Conservation (phyloP, 1,140 invertebrate genomes). For the Brachionus plicatilis region DNA sequence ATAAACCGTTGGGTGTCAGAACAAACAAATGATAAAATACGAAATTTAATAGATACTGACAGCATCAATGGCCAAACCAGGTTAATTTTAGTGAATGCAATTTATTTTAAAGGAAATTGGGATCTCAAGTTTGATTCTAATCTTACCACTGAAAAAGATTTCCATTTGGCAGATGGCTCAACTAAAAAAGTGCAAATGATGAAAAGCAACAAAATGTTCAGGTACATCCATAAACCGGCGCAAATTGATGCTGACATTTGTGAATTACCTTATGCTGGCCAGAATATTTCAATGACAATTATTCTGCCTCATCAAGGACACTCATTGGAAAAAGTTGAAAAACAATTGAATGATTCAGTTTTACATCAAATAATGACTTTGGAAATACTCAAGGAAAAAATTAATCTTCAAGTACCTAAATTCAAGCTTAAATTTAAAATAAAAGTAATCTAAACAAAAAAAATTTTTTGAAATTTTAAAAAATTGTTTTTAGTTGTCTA, state of each 20-base stretch:
- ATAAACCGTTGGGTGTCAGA: slow-evolving; percentile 67
- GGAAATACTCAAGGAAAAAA: slow-evolving; percentile 41
- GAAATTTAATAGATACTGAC: slow-evolving; percentile 58
- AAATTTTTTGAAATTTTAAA: too few relatives aligned
- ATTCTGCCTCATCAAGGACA: slow-evolving; percentile 61
- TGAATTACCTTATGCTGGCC: slow-evolving; percentile 67
- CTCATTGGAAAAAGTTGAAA: slow-evolving; percentile 56
- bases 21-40: slow-evolving; percentile 64
- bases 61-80: slow-evolving; percentile 58
- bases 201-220: slow-evolving; percentile 62
- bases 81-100: slow-evolving; percentile 67
- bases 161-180: slow-evolving; percentile 42
- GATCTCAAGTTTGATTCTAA: slow-evolving; percentile 63
- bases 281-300: slow-evolving; percentile 64
- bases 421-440: slow-evolving; percentile 47
- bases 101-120: slow-evolving; percentile 74
- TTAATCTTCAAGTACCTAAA: slow-evolving; percentile 47
- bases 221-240: slow-evolving; percentile 65
- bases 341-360: slow-evolving; percentile 55
- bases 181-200: slow-evolving; percentile 53
- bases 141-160: slow-evolving; percentile 56
- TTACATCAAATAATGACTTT: slow-evolving; percentile 48
- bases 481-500: slow-evolving; percentile 23
- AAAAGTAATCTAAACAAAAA: slow-evolving; percentile 45
- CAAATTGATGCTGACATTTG: slow-evolving; percentile 65